Conservation (phyloP, 2,888 invertebrate species). For the Lochmaea capreae region DNA sequence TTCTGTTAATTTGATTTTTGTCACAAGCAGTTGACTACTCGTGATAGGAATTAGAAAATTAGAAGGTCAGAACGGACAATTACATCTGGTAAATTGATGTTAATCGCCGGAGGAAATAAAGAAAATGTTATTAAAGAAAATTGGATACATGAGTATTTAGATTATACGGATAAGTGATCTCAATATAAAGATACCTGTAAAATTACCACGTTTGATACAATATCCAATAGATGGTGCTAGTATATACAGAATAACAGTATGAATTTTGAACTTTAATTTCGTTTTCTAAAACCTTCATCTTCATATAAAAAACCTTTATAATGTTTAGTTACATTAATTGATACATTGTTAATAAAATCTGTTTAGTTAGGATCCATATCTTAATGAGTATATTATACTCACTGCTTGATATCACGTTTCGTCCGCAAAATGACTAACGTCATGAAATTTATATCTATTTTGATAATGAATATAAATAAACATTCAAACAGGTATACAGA, state of each 20-base stretch:
- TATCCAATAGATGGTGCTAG: too few relatives aligned
- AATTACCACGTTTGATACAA: too few relatives aligned
- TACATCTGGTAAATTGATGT: constrained; percentile 1
- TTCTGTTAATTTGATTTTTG: background rate
- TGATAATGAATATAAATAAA: constrained; percentile 4
- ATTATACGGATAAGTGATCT: too few relatives aligned
- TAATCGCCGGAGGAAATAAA: background rate
- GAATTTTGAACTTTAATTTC: too few relatives aligned
- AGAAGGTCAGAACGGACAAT: constrained; percentile 1
- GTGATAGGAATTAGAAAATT: constrained; percentile 7
- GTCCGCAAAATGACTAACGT: background rate
- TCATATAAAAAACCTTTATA: too few relatives aligned
- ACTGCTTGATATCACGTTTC: background rate
- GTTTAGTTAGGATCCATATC: background rate
- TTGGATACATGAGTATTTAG: background rate
- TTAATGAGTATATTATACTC: background rate
- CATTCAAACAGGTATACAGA: background rate
- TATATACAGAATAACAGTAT: too few relatives aligned
- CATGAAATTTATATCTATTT: background rate
- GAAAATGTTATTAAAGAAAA: background rate
- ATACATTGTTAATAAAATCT: background rate
- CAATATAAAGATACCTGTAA: too few relatives aligned
- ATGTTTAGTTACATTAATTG: background rate
- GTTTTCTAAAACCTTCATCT: too few relatives aligned
- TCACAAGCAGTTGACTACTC: background rate